Percentiles rank a stretch among this genome's conserved stretches.
phyloP scores from a whole-genome alignment of 1,140 invertebrate species.

The Brachystomella parvula region DNA sequence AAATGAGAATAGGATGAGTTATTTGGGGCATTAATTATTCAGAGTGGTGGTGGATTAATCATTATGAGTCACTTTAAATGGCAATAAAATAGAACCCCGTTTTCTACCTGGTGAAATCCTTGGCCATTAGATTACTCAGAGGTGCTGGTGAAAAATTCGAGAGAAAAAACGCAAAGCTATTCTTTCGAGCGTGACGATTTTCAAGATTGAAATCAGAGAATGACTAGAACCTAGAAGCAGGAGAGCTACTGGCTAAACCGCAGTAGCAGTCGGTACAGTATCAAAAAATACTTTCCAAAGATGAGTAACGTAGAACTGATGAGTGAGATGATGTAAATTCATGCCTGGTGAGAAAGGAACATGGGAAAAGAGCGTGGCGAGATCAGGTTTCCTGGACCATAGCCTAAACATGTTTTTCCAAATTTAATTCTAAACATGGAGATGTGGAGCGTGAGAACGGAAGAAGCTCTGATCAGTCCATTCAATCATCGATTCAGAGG shows the following conservation, averaged over 20 bases:
- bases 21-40: not conserved
- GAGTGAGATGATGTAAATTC: not conserved
- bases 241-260: too few species aligned
- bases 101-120: not conserved
- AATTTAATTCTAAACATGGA: too few species aligned
- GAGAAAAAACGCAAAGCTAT: too few species aligned
- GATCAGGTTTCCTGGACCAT: not conserved
- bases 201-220: not conserved
- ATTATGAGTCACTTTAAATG: not conserved
- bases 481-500: too few species aligned
- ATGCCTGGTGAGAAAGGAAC: not conserved
- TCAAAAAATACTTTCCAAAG: not conserved
- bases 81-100: not conserved
- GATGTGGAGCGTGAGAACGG: too few species aligned
- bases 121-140: not conserved
- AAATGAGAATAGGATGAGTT: not conserved
- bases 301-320: not conserved
- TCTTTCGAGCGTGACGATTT: not conserved
- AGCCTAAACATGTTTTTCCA: not conserved
- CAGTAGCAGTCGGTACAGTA: not conserved
- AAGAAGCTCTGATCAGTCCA: too few species aligned
- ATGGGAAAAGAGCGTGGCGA: not conserved
- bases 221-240: too few species aligned
- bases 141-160: too few species aligned
- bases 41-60: not conserved